These are phyloP conservation scores for Megaptera novaeangliae DNA, from an alignment of 2,113 vertebrate genomes.

Conservation along the genomic window DNA sequence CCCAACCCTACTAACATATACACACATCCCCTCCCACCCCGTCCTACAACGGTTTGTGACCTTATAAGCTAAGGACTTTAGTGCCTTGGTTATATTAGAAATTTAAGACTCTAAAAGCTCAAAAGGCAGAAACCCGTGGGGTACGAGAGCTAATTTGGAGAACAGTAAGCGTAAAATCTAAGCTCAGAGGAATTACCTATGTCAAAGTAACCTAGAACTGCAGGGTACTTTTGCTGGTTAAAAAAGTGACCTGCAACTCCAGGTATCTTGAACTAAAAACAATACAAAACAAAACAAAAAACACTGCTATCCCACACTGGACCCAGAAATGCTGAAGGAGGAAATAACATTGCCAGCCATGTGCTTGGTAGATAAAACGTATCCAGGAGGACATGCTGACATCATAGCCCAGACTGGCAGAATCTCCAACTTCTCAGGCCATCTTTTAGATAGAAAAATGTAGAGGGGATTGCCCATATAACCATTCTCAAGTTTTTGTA, in stretches of 20 bases:
- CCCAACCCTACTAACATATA: too few relatives aligned
- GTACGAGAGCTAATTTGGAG: constrained; percentile 42
- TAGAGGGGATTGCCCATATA: background rate
- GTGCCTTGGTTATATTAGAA: background rate
- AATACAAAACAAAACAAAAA: background rate
- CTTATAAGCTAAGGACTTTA: background rate
- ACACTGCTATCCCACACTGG: background rate
- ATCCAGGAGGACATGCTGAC: background rate
- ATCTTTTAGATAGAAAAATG: background rate
- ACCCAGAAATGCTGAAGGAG: background rate
- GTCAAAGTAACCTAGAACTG: constrained; percentile 48
- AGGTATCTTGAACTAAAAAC: background rate
- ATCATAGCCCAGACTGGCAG: background rate
- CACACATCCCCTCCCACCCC: too few relatives aligned
- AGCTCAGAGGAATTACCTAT: constrained; percentile 39
- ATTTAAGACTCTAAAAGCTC: background rate
- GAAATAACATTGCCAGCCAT: background rate
- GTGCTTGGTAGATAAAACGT: background rate
- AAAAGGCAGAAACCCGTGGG: constrained; percentile 12
- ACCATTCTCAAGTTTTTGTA: background rate
- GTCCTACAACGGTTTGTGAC: background rate
- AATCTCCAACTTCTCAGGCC: background rate
- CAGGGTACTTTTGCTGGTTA: constrained; percentile 1
- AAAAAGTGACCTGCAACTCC: constrained; percentile 5
- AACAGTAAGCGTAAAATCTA: background rate